Evolutionary conservation across 1,140 invertebrate species (phyloP).

Genomic region (Papilio glaucus): DNA sequence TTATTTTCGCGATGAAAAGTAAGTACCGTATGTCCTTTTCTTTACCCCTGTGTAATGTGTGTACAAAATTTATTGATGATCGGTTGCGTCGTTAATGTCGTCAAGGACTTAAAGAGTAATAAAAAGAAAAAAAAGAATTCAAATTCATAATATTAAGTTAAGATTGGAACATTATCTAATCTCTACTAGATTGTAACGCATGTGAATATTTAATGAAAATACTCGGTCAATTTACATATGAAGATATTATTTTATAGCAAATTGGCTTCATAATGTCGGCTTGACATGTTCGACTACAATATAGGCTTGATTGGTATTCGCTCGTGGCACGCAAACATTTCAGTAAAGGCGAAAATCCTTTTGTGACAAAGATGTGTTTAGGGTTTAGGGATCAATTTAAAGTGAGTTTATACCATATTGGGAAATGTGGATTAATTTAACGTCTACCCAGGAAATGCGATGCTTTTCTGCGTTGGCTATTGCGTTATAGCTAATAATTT

Average conservation of each 20-base stretch:
- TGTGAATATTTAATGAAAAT: no score
- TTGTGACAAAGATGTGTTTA: conserved; percentile 9
- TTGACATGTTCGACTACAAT: conserved; percentile 7
- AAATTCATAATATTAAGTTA: no score
- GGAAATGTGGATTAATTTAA: not conserved
- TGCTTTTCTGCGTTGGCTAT: not conserved
- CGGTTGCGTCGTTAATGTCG: no score
- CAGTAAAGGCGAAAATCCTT: not conserved
- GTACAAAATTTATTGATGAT: no score
- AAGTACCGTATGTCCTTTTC: no score
- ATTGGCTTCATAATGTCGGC: not conserved
- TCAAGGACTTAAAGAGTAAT: no score
- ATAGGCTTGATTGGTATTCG: not conserved
- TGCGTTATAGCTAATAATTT: not conserved
- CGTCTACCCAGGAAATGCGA: not conserved
- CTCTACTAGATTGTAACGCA: no score
- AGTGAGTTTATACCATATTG: not conserved
- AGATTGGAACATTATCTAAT: no score
- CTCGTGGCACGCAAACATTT: conserved; percentile 1
- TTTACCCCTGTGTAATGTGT: no score
- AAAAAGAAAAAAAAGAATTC: no score
- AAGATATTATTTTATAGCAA: not conserved
- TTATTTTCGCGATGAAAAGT: no score
- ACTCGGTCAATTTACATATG: not conserved
- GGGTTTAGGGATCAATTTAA: not conserved